Percentiles rank a stretch among this genome's conserved stretches.
phyloP scores from a whole-genome alignment of 2,797 vertebrate genomes.

The Podarcis siculus region DNA sequence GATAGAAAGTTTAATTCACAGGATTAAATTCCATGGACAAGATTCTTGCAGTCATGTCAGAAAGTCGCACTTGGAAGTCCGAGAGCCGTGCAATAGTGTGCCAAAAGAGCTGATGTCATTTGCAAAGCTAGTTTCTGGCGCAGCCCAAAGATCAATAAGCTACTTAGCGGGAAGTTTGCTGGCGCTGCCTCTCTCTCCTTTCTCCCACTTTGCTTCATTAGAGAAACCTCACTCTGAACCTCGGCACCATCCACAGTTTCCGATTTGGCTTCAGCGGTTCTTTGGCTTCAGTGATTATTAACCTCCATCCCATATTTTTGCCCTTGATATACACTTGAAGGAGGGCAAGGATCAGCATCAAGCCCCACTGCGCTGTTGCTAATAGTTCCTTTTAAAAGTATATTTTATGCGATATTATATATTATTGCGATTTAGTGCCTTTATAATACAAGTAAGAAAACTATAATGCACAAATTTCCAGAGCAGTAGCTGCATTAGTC shows the following conservation, averaged over 20 bases:
- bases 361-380: background rate
- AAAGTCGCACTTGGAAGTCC: background rate
- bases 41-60: background rate
- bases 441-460: background rate
- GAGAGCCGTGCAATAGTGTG: background rate
- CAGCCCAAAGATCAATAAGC: slow-evolving; percentile 64
- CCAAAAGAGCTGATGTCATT: background rate
- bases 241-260: background rate
- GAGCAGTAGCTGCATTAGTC: too few species aligned
- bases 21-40: background rate
- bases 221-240: background rate
- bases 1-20: too few species aligned
- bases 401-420: too few species aligned
- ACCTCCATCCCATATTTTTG: background rate
- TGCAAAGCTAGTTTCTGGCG: slow-evolving; percentile 59
- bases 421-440: background rate
- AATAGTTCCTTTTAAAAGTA: background rate
- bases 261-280: background rate
- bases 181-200: background rate
- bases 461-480: background rate
- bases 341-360: too few species aligned
- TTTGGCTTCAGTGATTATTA: background rate
- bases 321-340: background rate
- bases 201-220: slow-evolving; percentile 20
- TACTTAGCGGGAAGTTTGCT: slow-evolving; percentile 67